Evolutionary conservation across 1,140 invertebrate genomes (phyloP), one percentile per base, ranked within the genome.

Genomic region (Drosophila punjabiensis): DNA sequence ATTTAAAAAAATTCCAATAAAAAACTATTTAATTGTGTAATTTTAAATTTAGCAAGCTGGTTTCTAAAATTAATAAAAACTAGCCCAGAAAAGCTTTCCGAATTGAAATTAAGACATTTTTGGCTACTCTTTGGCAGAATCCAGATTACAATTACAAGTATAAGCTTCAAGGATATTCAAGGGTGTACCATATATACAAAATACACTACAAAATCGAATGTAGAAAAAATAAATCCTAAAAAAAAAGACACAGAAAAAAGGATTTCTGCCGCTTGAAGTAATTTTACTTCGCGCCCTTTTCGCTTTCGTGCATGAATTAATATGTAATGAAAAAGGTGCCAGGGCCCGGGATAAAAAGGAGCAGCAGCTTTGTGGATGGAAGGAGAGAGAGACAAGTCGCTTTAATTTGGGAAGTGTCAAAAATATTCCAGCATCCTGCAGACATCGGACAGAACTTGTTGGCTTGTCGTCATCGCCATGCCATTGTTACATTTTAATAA

Each of bases 351-450:
- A 69, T 67, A 76, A 71, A 45, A 76, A 37, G 55, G 35, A 33
- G 9, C 20, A 68, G 16, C 64, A 56, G 45, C 30, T 61, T 20
- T 39, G 63, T 37, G 50, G 24, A 58, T 24, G 47, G 56, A 61
- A 50, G 69, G 55, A 77, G 33, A 64, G 16, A 48, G 30, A 64
- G 16, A 48, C 61, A 80, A 74, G 68, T 85, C 82, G 79, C 86
- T 89, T 85, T 80, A 90, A 90, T 90, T 89, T 85, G 50, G 43
- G 58, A 89, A 89, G 82, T 82, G 81, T 90, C 76, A 90, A 76
- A 76, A 85, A 74, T 62, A 64, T 70, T 62, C 45, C 62, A 74
- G 64, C 50, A 55, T 65, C 48, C 67, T 68, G 74, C 64, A 43
- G 56, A 53, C 59, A 33, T 52, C 28, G 52, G 75, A 48, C 43